phyloP scores from a whole-genome alignment of 2,888 invertebrate species.

The Lydus trimaculatus region DNA sequence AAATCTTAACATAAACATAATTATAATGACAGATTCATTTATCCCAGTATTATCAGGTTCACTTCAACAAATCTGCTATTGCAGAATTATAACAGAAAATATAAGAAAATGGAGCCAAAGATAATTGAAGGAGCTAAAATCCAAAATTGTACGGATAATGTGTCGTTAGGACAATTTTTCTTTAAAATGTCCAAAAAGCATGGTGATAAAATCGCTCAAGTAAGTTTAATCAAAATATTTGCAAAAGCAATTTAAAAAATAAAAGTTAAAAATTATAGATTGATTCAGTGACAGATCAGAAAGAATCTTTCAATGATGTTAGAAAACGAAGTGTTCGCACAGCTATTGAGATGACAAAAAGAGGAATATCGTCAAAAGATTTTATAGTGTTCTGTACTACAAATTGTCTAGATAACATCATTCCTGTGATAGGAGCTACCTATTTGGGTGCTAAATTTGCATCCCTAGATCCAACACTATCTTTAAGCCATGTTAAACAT shows the following conservation, averaged over 20 bases:
- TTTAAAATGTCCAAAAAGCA: neutral
- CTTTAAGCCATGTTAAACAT: slow-evolving; percentile 38
- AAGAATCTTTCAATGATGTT: slow-evolving; percentile 27
- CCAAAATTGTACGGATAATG: neutral
- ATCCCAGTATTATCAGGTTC: neutral
- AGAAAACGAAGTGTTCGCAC: slow-evolving; percentile 57
- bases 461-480: slow-evolving; percentile 47
- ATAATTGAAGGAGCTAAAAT: neutral
- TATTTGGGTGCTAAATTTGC: slow-evolving; percentile 57
- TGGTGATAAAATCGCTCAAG: neutral
- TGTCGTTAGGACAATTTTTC: neutral
- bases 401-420: slow-evolving; percentile 59
- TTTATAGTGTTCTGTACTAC: slow-evolving; percentile 62
- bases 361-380: slow-evolving; percentile 59
- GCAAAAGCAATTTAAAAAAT: neutral
- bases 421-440: slow-evolving; percentile 62
- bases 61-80: neutral
- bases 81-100: neutral
- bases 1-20: no score
- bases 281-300: slow-evolving; percentile 18
- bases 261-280: slow-evolving; percentile 18
- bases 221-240: neutral
- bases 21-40: neutral
- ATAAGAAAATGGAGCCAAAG: neutral
- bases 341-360: slow-evolving; percentile 57